Evolutionary conservation across 2,888 invertebrate species (phyloP).

Genomic region (Carabus problematicus): DNA sequence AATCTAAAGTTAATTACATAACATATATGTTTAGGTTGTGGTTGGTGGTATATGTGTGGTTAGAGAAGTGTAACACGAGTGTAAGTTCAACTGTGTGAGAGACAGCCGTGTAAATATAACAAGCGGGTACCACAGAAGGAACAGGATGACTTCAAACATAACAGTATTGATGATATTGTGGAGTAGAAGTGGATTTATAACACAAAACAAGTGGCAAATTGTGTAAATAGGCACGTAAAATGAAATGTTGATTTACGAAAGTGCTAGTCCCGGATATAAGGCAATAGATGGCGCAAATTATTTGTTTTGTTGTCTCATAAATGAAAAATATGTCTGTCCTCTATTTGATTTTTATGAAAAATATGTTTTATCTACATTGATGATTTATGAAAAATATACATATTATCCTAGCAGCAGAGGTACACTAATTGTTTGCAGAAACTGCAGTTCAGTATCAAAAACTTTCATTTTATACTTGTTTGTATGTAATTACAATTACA

Average conservation of each 20-base stretch:
- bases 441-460: constrained; percentile 39
- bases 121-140: too few species aligned
- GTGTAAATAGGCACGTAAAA: constrained; percentile 41
- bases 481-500: not conserved
- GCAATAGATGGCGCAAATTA: constrained; percentile 55
- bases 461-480: constrained; percentile 5
- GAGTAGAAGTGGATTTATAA: too few species aligned
- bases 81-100: too few species aligned
- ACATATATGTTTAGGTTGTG: too few species aligned
- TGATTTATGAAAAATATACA: constrained; percentile 56
- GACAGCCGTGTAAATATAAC: too few species aligned
- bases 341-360: constrained; percentile 54
- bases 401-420: constrained; percentile 45
- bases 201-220: too few species aligned
- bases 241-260: constrained; percentile 48
- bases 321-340: constrained; percentile 59
- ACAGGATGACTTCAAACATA: too few species aligned
- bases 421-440: constrained; percentile 31
- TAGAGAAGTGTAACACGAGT: too few species aligned
- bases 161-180: too few species aligned
- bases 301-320: constrained; percentile 50
- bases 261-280: constrained; percentile 53
- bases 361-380: constrained; percentile 58
- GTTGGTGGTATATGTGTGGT: too few species aligned
- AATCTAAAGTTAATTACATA: too few species aligned